These are phyloP conservation scores for Cyprinus carpio DNA, from an alignment of 2,113 vertebrate species.

Conservation along the genomic window DNA sequence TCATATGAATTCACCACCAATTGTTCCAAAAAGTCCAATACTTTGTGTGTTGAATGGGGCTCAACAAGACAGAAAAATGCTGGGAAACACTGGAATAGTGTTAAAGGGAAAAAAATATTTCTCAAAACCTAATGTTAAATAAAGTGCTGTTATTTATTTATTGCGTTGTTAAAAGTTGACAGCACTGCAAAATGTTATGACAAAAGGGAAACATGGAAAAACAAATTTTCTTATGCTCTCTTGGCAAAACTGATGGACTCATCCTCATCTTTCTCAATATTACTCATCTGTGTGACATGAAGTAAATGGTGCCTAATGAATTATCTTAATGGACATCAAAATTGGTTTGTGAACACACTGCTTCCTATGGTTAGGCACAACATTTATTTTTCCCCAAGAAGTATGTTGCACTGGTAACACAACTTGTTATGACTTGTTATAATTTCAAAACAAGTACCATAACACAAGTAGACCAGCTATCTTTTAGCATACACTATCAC, in stretches of 20 bases:
- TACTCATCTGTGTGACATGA: conserved; percentile 69
- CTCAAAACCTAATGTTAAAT: neutral
- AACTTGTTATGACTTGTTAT: neutral
- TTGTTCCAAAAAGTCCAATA: too few species aligned
- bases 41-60: too few species aligned
- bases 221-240: conserved; percentile 2
- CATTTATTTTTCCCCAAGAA: conserved; percentile 77
- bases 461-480: conserved; percentile 64
- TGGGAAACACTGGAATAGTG: too few species aligned
- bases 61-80: too few species aligned
- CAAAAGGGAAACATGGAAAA: neutral
- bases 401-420: conserved; percentile 52
- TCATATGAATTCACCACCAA: too few species aligned
- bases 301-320: conserved; percentile 84
- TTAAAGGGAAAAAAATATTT: neutral
- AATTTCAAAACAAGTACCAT: conserved; percentile 49
- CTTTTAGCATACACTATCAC: conserved; percentile 60
- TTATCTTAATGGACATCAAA: conserved; percentile 80
- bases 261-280: conserved; percentile 23
- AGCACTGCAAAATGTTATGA: neutral
- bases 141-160: neutral
- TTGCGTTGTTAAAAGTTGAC: neutral
- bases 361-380: conserved; percentile 81
- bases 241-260: conserved; percentile 29
- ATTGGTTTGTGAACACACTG: conserved; percentile 74